These are phyloP conservation scores for Ceratosolen fusciceps DNA, from an alignment of 1,140 invertebrate genomes.

Conservation along the genomic window DNA sequence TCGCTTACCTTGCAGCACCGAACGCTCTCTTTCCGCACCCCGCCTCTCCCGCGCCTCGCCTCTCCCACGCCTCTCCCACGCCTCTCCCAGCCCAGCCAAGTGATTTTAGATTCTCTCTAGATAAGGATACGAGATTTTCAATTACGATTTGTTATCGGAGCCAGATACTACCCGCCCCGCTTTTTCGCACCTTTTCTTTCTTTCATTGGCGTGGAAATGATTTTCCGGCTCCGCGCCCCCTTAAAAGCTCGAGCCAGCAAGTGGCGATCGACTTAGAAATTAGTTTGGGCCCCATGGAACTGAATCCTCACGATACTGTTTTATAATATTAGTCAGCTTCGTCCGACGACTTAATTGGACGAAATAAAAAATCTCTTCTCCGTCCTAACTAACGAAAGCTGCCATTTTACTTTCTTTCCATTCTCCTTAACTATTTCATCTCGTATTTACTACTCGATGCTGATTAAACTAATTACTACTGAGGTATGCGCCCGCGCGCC, in stretches of 20 bases:
- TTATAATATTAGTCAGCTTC: no score
- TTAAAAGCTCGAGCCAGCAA: background rate
- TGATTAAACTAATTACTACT: background rate
- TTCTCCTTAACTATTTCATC: background rate
- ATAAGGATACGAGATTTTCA: conserved; percentile 47
- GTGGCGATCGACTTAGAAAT: conserved; percentile 24
- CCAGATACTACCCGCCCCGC: background rate
- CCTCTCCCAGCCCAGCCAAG: background rate
- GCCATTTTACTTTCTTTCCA: no score
- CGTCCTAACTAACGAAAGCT: no score
- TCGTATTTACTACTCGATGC: background rate
- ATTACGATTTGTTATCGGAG: conserved; percentile 43
- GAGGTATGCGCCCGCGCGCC: background rate
- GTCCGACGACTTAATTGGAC: no score
- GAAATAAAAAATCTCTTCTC: no score
- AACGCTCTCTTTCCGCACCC: background rate
- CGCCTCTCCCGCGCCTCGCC: background rate
- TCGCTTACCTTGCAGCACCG: conserved; percentile 34
- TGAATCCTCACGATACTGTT: no score
- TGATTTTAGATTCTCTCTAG: conserved; percentile 44
- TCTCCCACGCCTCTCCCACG: no score
- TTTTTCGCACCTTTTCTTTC: conserved; percentile 29
- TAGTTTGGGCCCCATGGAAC: background rate
- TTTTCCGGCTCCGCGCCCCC: background rate
- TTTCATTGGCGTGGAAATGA: background rate